phyloP scores from a whole-genome alignment of 2,797 vertebrate species.

The Acestrorhynchus altus region DNA sequence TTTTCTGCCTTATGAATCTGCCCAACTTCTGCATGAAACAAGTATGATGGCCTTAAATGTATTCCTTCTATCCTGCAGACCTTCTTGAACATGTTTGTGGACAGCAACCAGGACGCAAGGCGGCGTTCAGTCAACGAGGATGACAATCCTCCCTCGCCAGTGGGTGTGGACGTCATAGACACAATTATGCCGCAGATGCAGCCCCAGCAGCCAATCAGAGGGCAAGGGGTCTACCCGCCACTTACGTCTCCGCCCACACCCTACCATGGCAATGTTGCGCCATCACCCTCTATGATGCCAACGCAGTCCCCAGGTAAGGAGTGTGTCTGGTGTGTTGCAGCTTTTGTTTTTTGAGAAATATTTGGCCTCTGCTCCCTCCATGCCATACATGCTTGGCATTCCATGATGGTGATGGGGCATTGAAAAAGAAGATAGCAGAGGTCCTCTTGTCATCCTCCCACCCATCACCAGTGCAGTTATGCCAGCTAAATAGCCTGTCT shows the following conservation, averaged over 20 bases:
- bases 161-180: slow-evolving; percentile 93
- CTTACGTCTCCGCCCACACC: slow-evolving; percentile 95
- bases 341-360: neutral
- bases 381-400: slow-evolving; percentile 52
- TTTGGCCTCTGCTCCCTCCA: slow-evolving; percentile 1
- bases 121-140: slow-evolving; percentile 97
- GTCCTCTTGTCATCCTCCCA: neutral
- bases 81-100: slow-evolving; percentile 99
- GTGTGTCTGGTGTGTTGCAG: neutral
- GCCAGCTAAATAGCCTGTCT: slow-evolving; percentile 19
- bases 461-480: neutral
- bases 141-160: slow-evolving; percentile 97
- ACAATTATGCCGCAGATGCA: slow-evolving; percentile 90
- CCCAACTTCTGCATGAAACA: neutral
- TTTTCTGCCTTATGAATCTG: too few relatives aligned
- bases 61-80: slow-evolving; percentile 76
- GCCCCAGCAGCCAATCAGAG: slow-evolving; percentile 77
- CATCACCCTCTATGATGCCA: slow-evolving; percentile 97
- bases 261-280: slow-evolving; percentile 91
- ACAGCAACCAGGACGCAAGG: slow-evolving; percentile 97
- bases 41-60: neutral
- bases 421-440: neutral
- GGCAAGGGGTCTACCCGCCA: slow-evolving; percentile 86
- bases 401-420: slow-evolving; percentile 33
- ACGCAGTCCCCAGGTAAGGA: slow-evolving; percentile 91